Evolutionary conservation across 2,888 invertebrate genomes (phyloP), one percentile per base, ranked within the genome.

Genomic region (Acanthoscelides obtectus): DNA sequence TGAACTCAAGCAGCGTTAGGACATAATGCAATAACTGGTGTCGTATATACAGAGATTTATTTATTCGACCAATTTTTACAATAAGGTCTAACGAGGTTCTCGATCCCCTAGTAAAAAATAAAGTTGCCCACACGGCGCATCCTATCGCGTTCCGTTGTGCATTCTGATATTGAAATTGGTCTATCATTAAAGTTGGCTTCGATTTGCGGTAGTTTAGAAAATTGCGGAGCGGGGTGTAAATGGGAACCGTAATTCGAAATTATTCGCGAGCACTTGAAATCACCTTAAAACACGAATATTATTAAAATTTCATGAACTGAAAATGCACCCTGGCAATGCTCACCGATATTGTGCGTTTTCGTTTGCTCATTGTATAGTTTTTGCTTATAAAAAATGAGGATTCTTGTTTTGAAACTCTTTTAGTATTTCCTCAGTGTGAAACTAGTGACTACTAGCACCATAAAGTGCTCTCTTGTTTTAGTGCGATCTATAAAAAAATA

Each of bases 211-310:
- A 72, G 70, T 76, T 75, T 75, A 71, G 75, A 75, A 77, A 77
- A 77, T 77, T 77, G 73, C 76, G 70, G 70, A 73, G 77, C 71
- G 70, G 64, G 73, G 75, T 76, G 77, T 73, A 77, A 75, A 74
- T 74, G 74, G 73, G 71, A 70, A 72, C 72, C 72, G 75, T 75
- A 75, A 76, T 76, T 75, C 66, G 73, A 71, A 74, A 77, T 75
- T 75, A 77, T 75, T 77, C 73, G 75, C 76, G 75, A 76, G 77
- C 76, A 76, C 77, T 77, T 70, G 75, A 74, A 75, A 77, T 77
- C 75, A 74, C 77, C 73, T 70, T 67, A 71, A 76, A 75, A 77
- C 77, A 77, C 78, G 76, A 76, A 80, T 66, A 66, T 66, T 66
- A 66, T 66, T 66, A 22, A 66, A 66, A 66, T 66, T 45, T 45